Evolutionary conservation across 35 echinoderm and acorn worm genomes (phyloP), one percentile per base, ranked within the genome.

Genomic region (Holothuria glaberrima): DNA sequence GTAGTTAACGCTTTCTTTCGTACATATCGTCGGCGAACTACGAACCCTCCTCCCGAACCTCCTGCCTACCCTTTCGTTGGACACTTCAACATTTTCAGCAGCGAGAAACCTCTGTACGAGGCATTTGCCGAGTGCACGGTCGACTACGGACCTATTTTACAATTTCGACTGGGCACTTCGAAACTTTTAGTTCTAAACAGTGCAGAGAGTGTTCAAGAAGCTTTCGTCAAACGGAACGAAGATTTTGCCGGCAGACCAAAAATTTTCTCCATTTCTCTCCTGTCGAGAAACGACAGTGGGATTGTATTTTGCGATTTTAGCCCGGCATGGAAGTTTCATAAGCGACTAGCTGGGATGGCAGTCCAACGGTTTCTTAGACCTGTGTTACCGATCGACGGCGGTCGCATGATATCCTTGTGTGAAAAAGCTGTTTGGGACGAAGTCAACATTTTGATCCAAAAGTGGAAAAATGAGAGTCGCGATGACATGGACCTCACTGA

Each of bases 221-320:
- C 94, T 24, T 92, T 95, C 78, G 50, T 95, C n/a, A 46, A 61
- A 29, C 77, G 83, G 12, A 59, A 76, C 1, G 86, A 75, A 34
- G 86, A 92, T 33, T 95, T 95, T 44, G 86, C 94, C 6, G 94
- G 94, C 31, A 74, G 94, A 25, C 94, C 94, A 58, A 82, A 80
- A 24, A 86, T 90, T 18, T 92, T 67, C 41, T 92, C 94, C 0
- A 38, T 95, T 36, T 88, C 83, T 35, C 68, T 95, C 6, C 71
- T 95, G 0, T 92, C 94, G 1, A 26, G 91, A 64, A 92, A 92
- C 26, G 83, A 91, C 34, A 86, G 78, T 59, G 94, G 94, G 21
- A 92, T 95, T 31, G 87, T 90, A 4, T 95, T 95, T 61, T 65
- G 62, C 25, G 94, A 95, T 33, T 95, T 71, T 38, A 64, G 87